phyloP scores from a whole-genome alignment of 2,113 vertebrate genomes.

The Dinomys branickii region DNA sequence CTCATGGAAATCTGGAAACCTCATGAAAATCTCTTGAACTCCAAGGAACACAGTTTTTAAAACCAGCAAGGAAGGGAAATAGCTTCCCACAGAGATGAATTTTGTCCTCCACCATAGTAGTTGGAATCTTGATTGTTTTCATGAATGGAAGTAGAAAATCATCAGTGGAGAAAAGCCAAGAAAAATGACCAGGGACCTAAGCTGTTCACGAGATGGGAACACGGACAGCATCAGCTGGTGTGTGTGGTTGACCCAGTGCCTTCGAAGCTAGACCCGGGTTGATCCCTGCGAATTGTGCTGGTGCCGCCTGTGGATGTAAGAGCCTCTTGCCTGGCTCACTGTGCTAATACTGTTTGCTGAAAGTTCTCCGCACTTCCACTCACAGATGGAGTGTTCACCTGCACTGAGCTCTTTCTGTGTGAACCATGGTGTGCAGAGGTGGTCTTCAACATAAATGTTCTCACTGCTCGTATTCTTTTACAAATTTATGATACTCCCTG shows the following conservation, averaged over 20 bases:
- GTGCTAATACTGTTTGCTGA: neutral
- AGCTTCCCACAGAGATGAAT: conserved; percentile 57
- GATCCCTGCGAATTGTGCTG: neutral
- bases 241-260: neutral
- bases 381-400: neutral
- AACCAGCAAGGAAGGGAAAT: conserved; percentile 54
- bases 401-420: neutral
- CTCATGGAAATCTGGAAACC: conserved; percentile 23
- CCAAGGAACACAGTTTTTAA: conserved; percentile 36
- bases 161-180: conserved; percentile 2
- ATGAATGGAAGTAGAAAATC: conserved; percentile 24
- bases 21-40: conserved; percentile 40
- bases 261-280: neutral
- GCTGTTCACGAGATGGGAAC: neutral
- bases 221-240: neutral
- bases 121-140: conserved; percentile 50
- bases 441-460: neutral
- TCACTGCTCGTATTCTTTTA: neutral
- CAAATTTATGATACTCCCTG: neutral
- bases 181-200: neutral
- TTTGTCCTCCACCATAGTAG: neutral
- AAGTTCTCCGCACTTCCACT: neutral
- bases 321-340: neutral
- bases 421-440: neutral
- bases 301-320: neutral